Base-by-base conservation (phyloP, 2,113 vertebrate species). In the Glareola pratincola region DNA sequence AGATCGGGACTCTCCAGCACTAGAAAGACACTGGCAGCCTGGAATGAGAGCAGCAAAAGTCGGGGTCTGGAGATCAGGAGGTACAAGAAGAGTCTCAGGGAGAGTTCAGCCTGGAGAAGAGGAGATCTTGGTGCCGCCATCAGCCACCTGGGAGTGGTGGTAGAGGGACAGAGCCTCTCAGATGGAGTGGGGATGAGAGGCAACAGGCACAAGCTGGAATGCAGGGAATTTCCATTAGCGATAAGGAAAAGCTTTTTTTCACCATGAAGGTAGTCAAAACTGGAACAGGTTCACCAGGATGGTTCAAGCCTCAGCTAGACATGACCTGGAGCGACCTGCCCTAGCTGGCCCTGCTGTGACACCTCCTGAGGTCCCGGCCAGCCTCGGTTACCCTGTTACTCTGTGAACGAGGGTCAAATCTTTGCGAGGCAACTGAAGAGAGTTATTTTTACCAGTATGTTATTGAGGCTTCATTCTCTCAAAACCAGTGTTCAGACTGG, bases 291-390 rank as follows among this genome's bases (percentile, higher is more conserved):
- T 68, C 67, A 32, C 21, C 60, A 47, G 29, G 8, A 30, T 63
- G 21, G 41, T 59, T 92, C 48, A 57, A 45, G 41, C 34, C 48
- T 41, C 32, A 79, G 29, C 26, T 36, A 73, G 19, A 66, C 59
- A 14, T 41, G 48, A 56, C 16, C 6, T 1, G 0, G n/a, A 74
- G 54, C 0, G 1, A 45, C 41, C 47, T 39, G 17, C 12, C 24
- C 53, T 22, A 54, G 23, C 17, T 67, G 64, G 18, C 19, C 37
- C 17, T 64, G 57, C 43, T 76, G 23, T 53, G 36, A 69, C 30
- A 57, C 9, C 16, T 92, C 32, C 53, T 30, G 43, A 16, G 50
- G 53, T 68, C 41, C 27, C 47, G 75, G 39, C 39, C 34, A 50
- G 9, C 17, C 48, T 59, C 63, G 63, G 63, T 51, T 51, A 64